phyloP scores from a whole-genome alignment of 2,888 invertebrate genomes.

The Anoncus sp. region DNA sequence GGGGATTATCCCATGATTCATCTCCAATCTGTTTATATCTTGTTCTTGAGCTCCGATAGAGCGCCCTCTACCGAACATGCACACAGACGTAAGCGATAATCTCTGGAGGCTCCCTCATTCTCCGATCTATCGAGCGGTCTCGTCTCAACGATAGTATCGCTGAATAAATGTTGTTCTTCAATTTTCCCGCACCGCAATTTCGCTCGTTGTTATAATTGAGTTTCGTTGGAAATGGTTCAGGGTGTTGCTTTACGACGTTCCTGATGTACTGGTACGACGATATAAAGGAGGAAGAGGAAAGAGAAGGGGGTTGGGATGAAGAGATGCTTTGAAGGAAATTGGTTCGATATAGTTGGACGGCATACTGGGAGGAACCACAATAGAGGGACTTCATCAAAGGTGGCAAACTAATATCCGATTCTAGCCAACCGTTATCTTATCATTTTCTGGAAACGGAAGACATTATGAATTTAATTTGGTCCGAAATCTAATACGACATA shows the following conservation, averaged over 20 bases:
- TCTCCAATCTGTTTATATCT: constrained; percentile 25
- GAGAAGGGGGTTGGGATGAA: not conserved
- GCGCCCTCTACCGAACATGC: constrained; percentile 19
- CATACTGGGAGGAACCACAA: not conserved
- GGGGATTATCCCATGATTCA: constrained; percentile 56
- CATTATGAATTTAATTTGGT: no score
- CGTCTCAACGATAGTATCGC: constrained; percentile 37
- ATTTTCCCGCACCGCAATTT: constrained; percentile 46
- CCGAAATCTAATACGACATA: no score
- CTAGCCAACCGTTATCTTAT: no score
- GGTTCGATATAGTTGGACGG: not conserved
- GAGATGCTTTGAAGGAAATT: not conserved
- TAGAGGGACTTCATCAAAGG: not conserved
- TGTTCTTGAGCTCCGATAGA: constrained; percentile 3
- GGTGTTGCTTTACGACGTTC: constrained; percentile 26
- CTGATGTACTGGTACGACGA: not conserved
- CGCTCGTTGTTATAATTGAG: constrained; percentile 49
- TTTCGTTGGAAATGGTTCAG: constrained; percentile 27
- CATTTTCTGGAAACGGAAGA: no score
- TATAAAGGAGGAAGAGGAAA: constrained; percentile 7
- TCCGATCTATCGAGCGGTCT: constrained; percentile 20
- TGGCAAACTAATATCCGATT: no score
- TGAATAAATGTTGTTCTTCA: constrained; percentile 59
- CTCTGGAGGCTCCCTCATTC: constrained; percentile 15
- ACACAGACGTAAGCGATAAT: constrained; percentile 35